Evolutionary conservation across 2,888 invertebrate species (phyloP), one percentile per base, ranked within the genome.

Genomic region (Hirtodrosophila histrioides): DNA sequence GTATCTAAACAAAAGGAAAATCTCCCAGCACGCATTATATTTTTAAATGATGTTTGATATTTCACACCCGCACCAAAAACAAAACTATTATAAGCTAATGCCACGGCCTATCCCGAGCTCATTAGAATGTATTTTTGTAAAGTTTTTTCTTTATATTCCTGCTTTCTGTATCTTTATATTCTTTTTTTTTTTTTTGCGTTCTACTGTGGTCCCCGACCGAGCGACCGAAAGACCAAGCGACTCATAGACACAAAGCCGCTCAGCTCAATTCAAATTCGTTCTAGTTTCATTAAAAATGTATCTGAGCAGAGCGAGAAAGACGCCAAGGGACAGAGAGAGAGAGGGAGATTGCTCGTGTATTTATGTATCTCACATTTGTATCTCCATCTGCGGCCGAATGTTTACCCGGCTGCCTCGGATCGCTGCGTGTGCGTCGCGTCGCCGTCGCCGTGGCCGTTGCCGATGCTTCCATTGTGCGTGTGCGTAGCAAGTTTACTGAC

Each of bases 401-500:
- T 69, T 54, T 54, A 41, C 48, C 37, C 53, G 53, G 11, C 55
- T 54, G 69, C 62, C 40, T 53, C 61, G 76, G 72, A 31, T 64
- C 75, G 70, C 56, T 74, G 74, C 64, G 63, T 69, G 37, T 55
- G 67, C 61, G 62, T 55, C 24, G 51, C 43, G 39, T 53, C 44
- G 46, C 10, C 41, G 63, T 50, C 27, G 55, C 41, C n/a, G 33
- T 36, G 41, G n/a, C 27, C 33, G 37, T 43, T 29, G 49, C 23
- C 31, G 9, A 17, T 23, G 60, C 66, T 71, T 37, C 64, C 73
- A 75, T 81, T 78, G 79, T 83, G 84, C 78, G 84, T 87, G 87
- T 78, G 85, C 78, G 79, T 77, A 80, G 87, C 84, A 89, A 90
- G 89, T 90, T 91, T 90, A 91, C 90, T 91, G 90, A 91, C 90